These are phyloP conservation scores for Halictus ligatus DNA, from an alignment of 2,888 invertebrate genomes.

Conservation along the genomic window DNA sequence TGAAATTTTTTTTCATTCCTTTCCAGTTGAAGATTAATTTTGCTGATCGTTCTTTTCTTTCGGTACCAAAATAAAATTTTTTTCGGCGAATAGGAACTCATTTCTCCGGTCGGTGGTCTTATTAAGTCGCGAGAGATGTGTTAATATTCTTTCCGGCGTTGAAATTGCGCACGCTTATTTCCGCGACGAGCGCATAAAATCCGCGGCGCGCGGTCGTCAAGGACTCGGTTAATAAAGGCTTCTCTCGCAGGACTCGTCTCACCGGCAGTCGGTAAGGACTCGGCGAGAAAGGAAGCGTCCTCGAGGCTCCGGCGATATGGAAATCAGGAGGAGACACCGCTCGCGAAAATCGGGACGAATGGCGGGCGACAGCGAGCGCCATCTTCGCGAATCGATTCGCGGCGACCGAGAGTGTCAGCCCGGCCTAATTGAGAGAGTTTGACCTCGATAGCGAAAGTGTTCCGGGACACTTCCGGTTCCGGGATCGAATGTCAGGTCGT, in stretches of 20 bases:
- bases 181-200: too few relatives aligned
- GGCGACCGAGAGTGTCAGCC: constrained; percentile 24
- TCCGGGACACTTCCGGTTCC: constrained; percentile 49
- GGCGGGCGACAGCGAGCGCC: constrained; percentile 43
- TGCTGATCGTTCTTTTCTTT: too few relatives aligned
- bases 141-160: too few relatives aligned
- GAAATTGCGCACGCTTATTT: too few relatives aligned
- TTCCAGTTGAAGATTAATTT: too few relatives aligned
- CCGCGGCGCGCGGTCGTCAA: background rate
- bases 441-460: constrained; percentile 57
- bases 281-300: constrained; percentile 42
- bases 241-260: constrained; percentile 21
- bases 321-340: constrained; percentile 31
- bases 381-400: constrained; percentile 55
- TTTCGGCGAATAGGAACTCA: too few relatives aligned
- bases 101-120: too few relatives aligned
- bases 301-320: constrained; percentile 61
- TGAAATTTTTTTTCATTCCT: too few relatives aligned
- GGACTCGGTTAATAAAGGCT: background rate
- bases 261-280: constrained; percentile 68
- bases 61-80: too few relatives aligned
- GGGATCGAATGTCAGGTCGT: constrained; percentile 17
- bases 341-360: constrained; percentile 36
- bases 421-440: constrained; percentile 32
- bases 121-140: too few relatives aligned